Evolutionary conservation across 2,113 vertebrate genomes (phyloP).

Genomic region (Psittacula cyanocephala): DNA sequence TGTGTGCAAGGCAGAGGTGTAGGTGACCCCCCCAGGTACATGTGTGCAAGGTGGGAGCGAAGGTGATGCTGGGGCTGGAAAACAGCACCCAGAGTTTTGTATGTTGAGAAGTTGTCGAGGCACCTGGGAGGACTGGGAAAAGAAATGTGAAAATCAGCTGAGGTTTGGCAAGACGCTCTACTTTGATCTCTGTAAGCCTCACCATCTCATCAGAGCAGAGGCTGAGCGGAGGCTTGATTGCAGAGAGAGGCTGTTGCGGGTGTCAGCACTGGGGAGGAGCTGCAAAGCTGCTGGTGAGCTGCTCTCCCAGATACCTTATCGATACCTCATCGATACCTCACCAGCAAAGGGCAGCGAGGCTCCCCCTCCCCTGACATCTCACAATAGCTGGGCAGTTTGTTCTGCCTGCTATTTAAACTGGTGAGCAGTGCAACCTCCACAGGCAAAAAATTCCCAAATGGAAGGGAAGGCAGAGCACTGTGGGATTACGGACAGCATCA

Average conservation of each 20-base stretch:
- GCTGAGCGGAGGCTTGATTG: fast-evolving
- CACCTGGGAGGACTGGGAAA: neutral
- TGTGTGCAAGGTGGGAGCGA: neutral
- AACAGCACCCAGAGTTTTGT: neutral
- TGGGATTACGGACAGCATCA: fast-evolving
- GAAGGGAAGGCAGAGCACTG: no score
- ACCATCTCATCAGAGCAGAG: neutral
- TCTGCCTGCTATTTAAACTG: neutral
- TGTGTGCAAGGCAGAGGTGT: neutral
- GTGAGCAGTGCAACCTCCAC: neutral
- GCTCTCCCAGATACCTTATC: neutral
- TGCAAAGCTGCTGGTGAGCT: neutral
- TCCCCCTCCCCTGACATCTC: neutral
- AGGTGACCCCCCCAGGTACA: no score
- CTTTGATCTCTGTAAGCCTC: neutral
- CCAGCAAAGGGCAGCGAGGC: neutral
- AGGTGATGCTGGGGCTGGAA: no score
- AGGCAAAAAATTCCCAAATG: neutral
- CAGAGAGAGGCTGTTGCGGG: fast-evolving
- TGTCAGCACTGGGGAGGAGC: neutral
- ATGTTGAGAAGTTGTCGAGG: neutral
- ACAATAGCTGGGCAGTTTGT: fast-evolving
- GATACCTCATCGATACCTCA: fast-evolving
- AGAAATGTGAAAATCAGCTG: neutral
- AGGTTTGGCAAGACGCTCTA: neutral